phyloP scores from a whole-genome alignment of 2,888 invertebrate genomes.

The Heteromyza rotundicornis region DNA sequence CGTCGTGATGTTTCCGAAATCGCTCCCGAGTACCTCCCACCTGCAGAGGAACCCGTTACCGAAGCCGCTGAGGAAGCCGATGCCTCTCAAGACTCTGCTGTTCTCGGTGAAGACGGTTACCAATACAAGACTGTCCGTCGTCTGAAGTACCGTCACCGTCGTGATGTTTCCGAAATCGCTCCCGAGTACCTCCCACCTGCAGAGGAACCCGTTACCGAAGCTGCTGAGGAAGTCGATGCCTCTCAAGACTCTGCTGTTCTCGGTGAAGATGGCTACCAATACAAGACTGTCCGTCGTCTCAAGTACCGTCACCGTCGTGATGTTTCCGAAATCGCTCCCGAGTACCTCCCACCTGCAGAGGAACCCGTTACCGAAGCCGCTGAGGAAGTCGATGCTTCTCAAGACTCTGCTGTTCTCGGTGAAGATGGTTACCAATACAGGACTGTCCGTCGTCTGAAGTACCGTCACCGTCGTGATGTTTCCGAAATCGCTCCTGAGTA shows the following conservation, averaged over 20 bases:
- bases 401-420: conserved; percentile 22
- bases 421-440: conserved; percentile 26
- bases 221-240: conserved; percentile 20
- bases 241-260: conserved; percentile 12
- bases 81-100: conserved; percentile 10
- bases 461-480: conserved; percentile 41
- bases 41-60: conserved; percentile 27
- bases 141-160: conserved; percentile 46
- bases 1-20: conserved; percentile 51
- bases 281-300: conserved; percentile 39
- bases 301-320: conserved; percentile 39
- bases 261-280: conserved; percentile 37
- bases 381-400: conserved; percentile 20
- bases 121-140: conserved; percentile 41
- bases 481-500: conserved; percentile 36
- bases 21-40: conserved; percentile 30
- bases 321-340: conserved; percentile 27
- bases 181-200: conserved; percentile 27
- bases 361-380: conserved; percentile 28
- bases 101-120: conserved; percentile 33
- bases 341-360: conserved; percentile 30
- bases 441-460: conserved; percentile 31
- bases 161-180: conserved; percentile 47
- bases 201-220: conserved; percentile 28
- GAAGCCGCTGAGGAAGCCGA: conserved; percentile 25